Percentiles rank a stretch among this genome's conserved stretches.
Evolutionary conservation across 2,797 vertebrate genomes (phyloP).

Genomic region (Bucorvus abyssinicus): DNA sequence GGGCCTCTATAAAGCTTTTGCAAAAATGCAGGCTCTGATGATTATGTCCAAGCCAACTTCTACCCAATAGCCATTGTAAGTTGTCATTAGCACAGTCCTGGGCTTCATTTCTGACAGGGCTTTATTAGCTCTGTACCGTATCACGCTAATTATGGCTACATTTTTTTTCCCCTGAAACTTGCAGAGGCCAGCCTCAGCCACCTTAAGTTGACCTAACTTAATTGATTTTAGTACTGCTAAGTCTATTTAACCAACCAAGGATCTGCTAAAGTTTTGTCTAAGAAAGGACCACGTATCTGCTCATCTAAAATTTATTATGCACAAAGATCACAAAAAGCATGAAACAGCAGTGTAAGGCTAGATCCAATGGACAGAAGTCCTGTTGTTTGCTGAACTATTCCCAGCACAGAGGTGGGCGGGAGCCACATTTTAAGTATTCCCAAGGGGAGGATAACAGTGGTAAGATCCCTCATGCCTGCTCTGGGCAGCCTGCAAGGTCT

Average conservation of each 20-base stretch:
- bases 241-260: not conserved
- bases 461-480: accelerated
- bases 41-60: not conserved
- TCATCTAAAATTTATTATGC: not conserved
- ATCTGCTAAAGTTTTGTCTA: not conserved
- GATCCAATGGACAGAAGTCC: not conserved
- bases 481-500: not conserved
- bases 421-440: accelerated
- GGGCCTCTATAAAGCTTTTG: not conserved
- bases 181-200: not conserved
- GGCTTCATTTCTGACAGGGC: not conserved
- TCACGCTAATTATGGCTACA: slow-evolving; percentile 6
- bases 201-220: not conserved
- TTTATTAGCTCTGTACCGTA: slow-evolving; percentile 2
- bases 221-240: not conserved
- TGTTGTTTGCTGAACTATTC: not conserved
- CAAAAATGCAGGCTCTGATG: not conserved
- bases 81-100: slow-evolving; percentile 1
- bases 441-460: accelerated
- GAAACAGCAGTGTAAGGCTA: not conserved
- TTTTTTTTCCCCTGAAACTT: not conserved
- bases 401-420: accelerated
- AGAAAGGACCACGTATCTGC: not conserved
- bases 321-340: not conserved
- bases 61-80: not conserved